Conservation (phyloP, 2,888 invertebrate genomes). For the Lasiommata megera region DNA sequence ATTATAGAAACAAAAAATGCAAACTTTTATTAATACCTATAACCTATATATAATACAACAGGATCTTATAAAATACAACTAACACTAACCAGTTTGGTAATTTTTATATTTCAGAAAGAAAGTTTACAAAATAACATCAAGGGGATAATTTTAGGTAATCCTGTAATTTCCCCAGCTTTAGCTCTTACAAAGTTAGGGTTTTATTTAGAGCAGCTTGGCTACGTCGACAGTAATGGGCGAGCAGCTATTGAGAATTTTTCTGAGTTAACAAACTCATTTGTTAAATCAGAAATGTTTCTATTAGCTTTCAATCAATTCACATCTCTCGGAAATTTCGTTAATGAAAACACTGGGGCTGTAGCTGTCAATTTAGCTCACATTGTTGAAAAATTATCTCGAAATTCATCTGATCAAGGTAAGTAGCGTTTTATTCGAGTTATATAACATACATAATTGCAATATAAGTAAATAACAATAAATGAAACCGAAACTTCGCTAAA, state of each 20-base stretch:
- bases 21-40: too few relatives aligned
- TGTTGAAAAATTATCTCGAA: constrained; percentile 53
- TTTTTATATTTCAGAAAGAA: constrained; percentile 48
- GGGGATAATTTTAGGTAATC: constrained; percentile 90
- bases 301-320: constrained; percentile 84
- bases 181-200: constrained; percentile 62
- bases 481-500: too few relatives aligned
- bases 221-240: constrained; percentile 85
- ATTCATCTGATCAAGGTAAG: constrained; percentile 27
- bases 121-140: constrained; percentile 83
- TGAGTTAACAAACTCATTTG: constrained; percentile 63
- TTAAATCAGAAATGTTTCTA: constrained; percentile 74
- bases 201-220: constrained; percentile 77
- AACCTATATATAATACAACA: too few relatives aligned
- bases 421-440: neutral
- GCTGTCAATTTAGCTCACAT: constrained; percentile 85
- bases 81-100: too few relatives aligned
- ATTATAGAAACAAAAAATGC: too few relatives aligned
- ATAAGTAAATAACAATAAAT: too few relatives aligned
- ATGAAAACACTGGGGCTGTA: constrained; percentile 81
- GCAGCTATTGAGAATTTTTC: constrained; percentile 79
- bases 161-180: constrained; percentile 88
- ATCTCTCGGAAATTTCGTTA: constrained; percentile 81
- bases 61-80: too few relatives aligned
- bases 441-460: too few relatives aligned